Base-by-base conservation (phyloP, 1,140 invertebrate species). In the Pseudomyrmex flavicornis region DNA sequence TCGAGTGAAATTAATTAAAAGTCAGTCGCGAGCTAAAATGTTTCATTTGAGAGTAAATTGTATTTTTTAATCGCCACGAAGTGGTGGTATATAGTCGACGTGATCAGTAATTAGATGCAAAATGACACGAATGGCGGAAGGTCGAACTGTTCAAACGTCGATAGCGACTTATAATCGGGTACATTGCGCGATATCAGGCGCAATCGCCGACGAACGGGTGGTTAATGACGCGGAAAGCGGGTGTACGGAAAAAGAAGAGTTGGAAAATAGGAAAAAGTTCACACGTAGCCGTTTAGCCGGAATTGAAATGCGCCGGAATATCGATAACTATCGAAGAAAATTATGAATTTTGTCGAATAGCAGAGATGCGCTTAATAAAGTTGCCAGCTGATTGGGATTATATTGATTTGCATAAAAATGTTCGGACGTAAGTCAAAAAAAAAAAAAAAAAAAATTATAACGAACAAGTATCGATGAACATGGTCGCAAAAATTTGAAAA, bases 121-220 rank as follows among this genome's bases (percentile, higher is more conserved):
- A 61, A 68, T 68, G 2, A 10, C 1, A 4, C 44, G 44, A 50
- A 35, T 59, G 7, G 1, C 22, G 44, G 54, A 48, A 79, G 44
- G 17, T 68, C 56, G 46, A 70, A 15, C 5, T n/a, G 17, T 46
- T 58, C 20, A 1, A 58, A 58, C 44, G 26, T 35, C 22, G 22
- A 63, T 63, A 26, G 15, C 15, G 66, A 80, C 2, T 79, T 20
- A 69, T 70, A 79, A 80, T 59, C 44, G 26, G 13, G 54, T n/a
- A 20, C n/a, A 22, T 56, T 59, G 22, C 44, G 44, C 44, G 44
- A 70, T 80, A 80, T 59, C 44, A 68, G 52, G 44, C 75, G 62
- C 5, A 35, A 68, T 77, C 26, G n/a, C 13, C 52, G 20, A 69
- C 12, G 15, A 13, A 66, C n/a, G 17, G 13, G 15, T 46, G 20